phyloP scores from a whole-genome alignment of 2,113 vertebrate genomes.

The Muntiacus muntjak region DNA sequence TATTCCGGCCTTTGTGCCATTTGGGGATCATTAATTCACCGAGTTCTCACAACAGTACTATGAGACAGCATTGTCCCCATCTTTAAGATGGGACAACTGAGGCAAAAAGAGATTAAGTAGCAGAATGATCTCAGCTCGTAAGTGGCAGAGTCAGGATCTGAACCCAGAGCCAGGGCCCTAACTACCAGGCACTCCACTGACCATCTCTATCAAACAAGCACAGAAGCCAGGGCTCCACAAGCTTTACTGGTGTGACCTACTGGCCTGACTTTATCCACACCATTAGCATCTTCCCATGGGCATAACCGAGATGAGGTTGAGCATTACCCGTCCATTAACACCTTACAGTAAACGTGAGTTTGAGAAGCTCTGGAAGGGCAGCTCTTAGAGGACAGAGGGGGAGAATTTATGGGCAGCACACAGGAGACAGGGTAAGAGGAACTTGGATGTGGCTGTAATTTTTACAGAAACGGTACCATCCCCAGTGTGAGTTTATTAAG shows the following conservation, averaged over 20 bases:
- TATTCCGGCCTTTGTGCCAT: neutral
- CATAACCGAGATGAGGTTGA: accelerated
- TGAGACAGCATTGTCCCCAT: neutral
- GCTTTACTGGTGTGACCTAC: too few relatives aligned
- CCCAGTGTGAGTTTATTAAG: neutral
- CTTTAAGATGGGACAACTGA: neutral
- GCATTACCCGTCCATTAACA: too few relatives aligned
- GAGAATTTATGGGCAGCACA: neutral
- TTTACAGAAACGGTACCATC: neutral
- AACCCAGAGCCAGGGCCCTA: neutral
- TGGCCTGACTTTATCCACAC: neutral
- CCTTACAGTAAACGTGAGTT: neutral
- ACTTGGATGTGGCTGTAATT: neutral
- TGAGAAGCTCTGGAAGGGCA: neutral
- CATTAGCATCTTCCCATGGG: too few relatives aligned
- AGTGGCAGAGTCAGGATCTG: neutral
- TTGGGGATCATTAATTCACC: neutral
- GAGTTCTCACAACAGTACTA: neutral
- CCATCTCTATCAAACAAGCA: neutral
- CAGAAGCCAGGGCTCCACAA: neutral
- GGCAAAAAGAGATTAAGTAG: neutral
- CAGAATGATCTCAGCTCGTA: neutral
- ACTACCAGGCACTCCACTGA: neutral
- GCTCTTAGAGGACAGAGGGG: neutral
- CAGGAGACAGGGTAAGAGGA: neutral